Percentiles rank a stretch among this genome's conserved stretches.
Evolutionary conservation across 1,140 invertebrate genomes (phyloP).

Genomic region (Stegodyphus dumicola): DNA sequence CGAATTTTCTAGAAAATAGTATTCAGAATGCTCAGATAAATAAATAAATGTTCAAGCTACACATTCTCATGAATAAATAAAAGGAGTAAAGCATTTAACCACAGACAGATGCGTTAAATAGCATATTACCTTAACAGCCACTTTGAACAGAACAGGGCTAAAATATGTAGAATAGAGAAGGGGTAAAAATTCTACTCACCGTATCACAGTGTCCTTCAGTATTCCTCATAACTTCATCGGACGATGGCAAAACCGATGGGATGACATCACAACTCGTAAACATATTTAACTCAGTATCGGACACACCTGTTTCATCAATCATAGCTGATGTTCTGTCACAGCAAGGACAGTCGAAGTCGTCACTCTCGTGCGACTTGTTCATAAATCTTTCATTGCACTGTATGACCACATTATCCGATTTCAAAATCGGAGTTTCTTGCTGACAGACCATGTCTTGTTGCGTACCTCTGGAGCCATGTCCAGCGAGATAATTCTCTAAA

Average conservation of each 20-base stretch:
- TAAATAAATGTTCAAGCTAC: too few relatives aligned
- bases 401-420: not conserved
- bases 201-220: slow-evolving; percentile 14
- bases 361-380: slow-evolving; percentile 43
- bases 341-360: slow-evolving; percentile 49
- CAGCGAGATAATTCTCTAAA: too few relatives aligned
- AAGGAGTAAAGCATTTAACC: too few relatives aligned
- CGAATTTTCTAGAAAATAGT: too few relatives aligned
- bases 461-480: too few relatives aligned
- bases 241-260: not conserved
- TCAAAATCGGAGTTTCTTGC: not conserved
- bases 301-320: slow-evolving; percentile 12
- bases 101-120: too few relatives aligned
- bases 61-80: too few relatives aligned
- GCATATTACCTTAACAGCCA: too few relatives aligned
- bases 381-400: not conserved
- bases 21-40: too few relatives aligned
- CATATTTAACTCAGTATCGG: slow-evolving; percentile 30
- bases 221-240: too few relatives aligned
- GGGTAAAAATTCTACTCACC: slow-evolving; percentile 1
- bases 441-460: too few relatives aligned
- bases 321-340: slow-evolving; percentile 34
- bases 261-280: slow-evolving; percentile 50
- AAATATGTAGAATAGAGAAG: not conserved
- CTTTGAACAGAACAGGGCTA: not conserved